These are phyloP conservation scores for Theodoxus fluviatilis DNA, from an alignment of 2,888 invertebrate species.

Conservation along the genomic window DNA sequence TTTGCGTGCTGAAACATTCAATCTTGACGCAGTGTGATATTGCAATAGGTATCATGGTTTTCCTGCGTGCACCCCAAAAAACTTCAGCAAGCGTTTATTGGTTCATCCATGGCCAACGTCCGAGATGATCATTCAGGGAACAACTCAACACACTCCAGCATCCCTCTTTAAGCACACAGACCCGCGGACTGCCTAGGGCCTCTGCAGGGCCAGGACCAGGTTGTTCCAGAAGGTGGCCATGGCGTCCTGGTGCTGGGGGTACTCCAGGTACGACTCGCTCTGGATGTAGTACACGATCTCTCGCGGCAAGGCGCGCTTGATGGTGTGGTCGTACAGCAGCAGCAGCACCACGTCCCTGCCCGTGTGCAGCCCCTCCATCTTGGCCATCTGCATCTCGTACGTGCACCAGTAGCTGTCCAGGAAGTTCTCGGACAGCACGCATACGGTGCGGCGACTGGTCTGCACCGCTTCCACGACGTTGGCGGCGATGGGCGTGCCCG, in stretches of 20 bases:
- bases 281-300: constrained; percentile 21
- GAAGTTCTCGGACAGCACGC: constrained; percentile 30
- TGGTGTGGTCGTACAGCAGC: constrained; percentile 26
- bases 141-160: too few species aligned
- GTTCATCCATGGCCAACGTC: too few species aligned
- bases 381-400: constrained; percentile 36
- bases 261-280: constrained; percentile 25
- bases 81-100: too few species aligned
- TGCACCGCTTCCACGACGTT: constrained; percentile 32
- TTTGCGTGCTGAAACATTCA: too few species aligned
- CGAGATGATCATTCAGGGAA: too few species aligned
- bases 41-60: too few species aligned
- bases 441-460: constrained; percentile 33
- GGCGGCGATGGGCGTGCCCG: constrained; percentile 29
- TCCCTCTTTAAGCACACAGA: too few species aligned
- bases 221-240: constrained; percentile 21
- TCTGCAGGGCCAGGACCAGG: too few species aligned
- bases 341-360: constrained; percentile 26
- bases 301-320: constrained; percentile 1
- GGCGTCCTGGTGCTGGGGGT: background rate
- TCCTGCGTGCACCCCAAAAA: too few species aligned
- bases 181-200: too few species aligned
- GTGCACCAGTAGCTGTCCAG: constrained; percentile 31
- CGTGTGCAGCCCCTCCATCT: constrained; percentile 25
- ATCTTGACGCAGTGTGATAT: too few species aligned